Evolutionary conservation across 1,140 invertebrate species (phyloP).

Genomic region (Ridgeia piscesae): DNA sequence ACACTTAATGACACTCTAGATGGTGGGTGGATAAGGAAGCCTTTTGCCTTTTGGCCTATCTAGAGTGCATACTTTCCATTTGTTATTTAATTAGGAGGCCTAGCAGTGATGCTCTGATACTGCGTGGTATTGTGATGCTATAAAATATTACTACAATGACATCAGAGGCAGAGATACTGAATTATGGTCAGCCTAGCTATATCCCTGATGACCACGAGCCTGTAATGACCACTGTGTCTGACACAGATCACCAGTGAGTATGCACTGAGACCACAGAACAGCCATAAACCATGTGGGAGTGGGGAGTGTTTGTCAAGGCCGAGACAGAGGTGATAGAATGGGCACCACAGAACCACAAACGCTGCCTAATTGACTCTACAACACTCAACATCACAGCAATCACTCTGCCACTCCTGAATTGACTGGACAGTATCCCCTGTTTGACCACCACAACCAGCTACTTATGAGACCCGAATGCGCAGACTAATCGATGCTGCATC

Average conservation of each 20-base stretch:
- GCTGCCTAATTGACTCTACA: neutral
- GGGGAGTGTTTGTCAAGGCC: neutral
- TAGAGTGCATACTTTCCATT: too few species aligned
- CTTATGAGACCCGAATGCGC: neutral
- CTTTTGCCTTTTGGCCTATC: too few species aligned
- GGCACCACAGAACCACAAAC: neutral
- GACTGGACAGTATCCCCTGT: neutral
- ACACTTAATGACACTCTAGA: too few species aligned
- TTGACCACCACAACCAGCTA: neutral
- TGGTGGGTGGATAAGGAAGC: too few species aligned
- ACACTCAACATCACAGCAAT: neutral
- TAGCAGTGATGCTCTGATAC: neutral
- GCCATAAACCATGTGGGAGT: neutral
- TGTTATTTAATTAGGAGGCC: too few species aligned
- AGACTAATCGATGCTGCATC: neutral
- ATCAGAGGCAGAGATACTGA: neutral
- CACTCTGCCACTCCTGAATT: neutral
- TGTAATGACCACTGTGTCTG: neutral
- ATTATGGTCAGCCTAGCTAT: neutral
- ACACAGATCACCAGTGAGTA: neutral
- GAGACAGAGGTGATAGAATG: neutral
- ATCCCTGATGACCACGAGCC: neutral
- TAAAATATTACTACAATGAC: neutral
- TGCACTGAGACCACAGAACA: neutral
- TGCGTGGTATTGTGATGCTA: neutral